These are phyloP conservation scores for Pampus argenteus DNA, from an alignment of 2,797 vertebrate genomes.

Conservation along the genomic window DNA sequence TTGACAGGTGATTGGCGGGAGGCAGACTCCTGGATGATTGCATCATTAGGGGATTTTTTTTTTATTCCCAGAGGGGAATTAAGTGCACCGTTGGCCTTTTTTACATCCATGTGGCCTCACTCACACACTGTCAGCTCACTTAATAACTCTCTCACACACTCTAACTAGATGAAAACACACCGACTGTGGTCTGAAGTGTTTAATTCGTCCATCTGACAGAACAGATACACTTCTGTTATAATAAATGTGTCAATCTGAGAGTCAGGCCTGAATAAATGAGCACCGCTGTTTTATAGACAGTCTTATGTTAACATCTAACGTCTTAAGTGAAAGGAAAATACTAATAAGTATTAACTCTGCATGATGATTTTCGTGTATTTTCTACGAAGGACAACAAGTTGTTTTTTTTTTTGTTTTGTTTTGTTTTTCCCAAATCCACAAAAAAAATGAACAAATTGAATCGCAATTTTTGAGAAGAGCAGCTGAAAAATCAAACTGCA, in stretches of 20 bases:
- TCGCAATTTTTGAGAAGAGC: too few species aligned
- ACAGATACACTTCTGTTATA: conserved; percentile 8
- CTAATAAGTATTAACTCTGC: too few species aligned
- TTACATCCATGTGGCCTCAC: conserved; percentile 31
- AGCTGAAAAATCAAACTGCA: too few species aligned
- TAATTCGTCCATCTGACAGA: conserved; percentile 2
- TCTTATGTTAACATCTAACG: too few species aligned
- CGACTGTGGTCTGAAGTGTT: conserved; percentile 13
- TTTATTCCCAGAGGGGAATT: conserved; percentile 54
- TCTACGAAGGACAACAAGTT: too few species aligned
- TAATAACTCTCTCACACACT: conserved; percentile 29
- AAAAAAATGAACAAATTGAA: too few species aligned
- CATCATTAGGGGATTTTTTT: conserved; percentile 70
- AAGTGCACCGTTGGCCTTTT: conserved; percentile 57
- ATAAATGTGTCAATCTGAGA: conserved; percentile 1
- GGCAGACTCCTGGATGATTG: conserved; percentile 77
- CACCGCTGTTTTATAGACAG: too few species aligned
- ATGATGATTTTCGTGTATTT: too few species aligned
- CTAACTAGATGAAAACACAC: conserved; percentile 2
- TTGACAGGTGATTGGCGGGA: conserved; percentile 84
- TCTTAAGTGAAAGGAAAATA: too few species aligned
- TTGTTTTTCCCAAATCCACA: too few species aligned
- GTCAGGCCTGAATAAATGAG: background rate
- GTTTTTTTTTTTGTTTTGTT: too few species aligned
- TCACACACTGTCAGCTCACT: conserved; percentile 36